These are phyloP conservation scores for Phylloscopus whistleri DNA, from an alignment of 2,113 vertebrate species.

Conservation along the genomic window DNA sequence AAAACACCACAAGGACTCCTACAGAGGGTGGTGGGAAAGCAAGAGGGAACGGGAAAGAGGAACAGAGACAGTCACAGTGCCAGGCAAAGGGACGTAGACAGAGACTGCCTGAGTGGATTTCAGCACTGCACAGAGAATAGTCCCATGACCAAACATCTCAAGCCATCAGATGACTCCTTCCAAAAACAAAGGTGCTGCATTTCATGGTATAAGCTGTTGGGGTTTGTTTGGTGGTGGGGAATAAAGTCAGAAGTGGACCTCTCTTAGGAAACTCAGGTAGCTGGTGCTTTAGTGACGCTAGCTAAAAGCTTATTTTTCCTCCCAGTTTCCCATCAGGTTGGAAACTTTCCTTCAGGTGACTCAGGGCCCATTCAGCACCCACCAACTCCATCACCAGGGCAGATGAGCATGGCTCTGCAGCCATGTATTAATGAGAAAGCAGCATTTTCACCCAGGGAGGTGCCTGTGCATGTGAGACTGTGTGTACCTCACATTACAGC, in stretches of 20 bases:
- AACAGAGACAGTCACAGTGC: background rate
- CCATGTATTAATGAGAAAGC: rapidly evolving
- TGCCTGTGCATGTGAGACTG: background rate
- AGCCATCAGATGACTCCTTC: background rate
- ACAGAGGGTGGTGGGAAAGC: rapidly evolving
- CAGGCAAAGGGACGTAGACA: rapidly evolving
- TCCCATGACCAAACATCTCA: background rate
- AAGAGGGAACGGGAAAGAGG: background rate
- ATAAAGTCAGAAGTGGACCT: background rate
- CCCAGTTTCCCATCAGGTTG: background rate
- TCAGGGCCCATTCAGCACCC: background rate
- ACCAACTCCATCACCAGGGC: background rate
- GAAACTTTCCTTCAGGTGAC: background rate
- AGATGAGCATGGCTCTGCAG: background rate
- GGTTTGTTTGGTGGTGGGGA: background rate
- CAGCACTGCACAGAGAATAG: background rate
- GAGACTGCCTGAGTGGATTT: background rate
- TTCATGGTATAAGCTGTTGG: background rate
- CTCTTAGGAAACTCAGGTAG: background rate
- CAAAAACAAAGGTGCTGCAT: background rate
- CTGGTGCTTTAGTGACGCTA: background rate
- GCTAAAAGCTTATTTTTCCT: background rate
- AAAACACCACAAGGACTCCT: background rate
- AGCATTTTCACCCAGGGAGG: background rate
- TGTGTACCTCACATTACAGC: background rate